Evolutionary conservation across 1,140 invertebrate species (phyloP), one percentile per base, ranked within the genome.

Genomic region (Platorchestia sp.): DNA sequence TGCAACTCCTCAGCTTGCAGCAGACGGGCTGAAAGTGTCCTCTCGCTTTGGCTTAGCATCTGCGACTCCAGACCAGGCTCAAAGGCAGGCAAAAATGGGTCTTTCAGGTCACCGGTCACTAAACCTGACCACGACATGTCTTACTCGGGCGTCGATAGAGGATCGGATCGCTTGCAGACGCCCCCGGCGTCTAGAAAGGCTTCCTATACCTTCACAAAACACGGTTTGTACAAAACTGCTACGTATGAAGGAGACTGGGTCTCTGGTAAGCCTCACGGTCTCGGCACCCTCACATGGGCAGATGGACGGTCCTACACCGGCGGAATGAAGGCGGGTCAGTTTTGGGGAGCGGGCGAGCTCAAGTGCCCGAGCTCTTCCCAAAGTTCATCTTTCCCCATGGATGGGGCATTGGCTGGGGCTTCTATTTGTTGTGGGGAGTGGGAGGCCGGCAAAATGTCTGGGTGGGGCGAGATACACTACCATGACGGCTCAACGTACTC

Each of bases 231-330:
- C 45, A 44, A 45, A 10, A 44, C 10, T 0, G 91, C 44, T 19
- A 93, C 91, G 3, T 93, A 93, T 40, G 40, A 42, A 40, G 91
- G 91, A 19, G 91, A 93, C 43, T 93, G 91, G 91, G 43, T 45
- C 44, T 45, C 43, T 45, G 91, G 91, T 6, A 93, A 93, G 91
- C 91, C 91, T 41, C 91, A 93, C 91, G 91, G 91, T 45, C 44
- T 45, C 0, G 91, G 91, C 44, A 40, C 45, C 43, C 5, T 93
- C 0, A 40, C 43, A 16, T 93, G 91, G 91, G 3, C 10, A 40
- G 91, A 93, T n/a, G 91, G 91, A 0, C 3, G 43, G 43, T 7
- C 45, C 45, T 93, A 93, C n/a, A 45, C 43, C 0, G 91, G 91
- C 7, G 91, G 45, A 36, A n/a, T 93, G 91, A 45, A 47, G 43